Percentiles rank a stretch among this genome's conserved stretches.
Conservation (phyloP, 2,888 invertebrate genomes). For the Agrotis ipsilon region DNA sequence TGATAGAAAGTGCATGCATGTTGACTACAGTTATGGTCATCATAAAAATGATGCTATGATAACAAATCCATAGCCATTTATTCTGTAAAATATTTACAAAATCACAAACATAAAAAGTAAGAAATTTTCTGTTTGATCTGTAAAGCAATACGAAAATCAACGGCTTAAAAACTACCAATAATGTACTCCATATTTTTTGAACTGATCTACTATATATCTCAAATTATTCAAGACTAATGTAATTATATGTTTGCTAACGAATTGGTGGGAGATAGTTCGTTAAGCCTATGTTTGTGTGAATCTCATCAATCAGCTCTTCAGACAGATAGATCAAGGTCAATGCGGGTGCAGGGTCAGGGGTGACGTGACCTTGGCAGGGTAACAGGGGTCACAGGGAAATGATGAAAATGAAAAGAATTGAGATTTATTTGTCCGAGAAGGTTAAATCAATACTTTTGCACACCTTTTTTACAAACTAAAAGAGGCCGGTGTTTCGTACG, state of each 20-base stretch:
- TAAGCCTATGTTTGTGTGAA: slow-evolving; percentile 16
- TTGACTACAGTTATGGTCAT: no score
- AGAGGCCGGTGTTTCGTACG: no score
- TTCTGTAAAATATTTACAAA: no score
- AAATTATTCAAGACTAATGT: background rate
- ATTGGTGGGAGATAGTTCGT: background rate
- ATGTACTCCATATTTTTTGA: background rate
- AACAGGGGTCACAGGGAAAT: background rate
- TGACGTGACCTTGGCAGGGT: background rate
- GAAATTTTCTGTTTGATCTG: no score
- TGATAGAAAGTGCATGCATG: no score
- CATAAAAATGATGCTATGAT: no score
- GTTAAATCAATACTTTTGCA: no score
- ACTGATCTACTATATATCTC: background rate
- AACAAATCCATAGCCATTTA: no score
- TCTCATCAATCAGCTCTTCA: slow-evolving; percentile 41
- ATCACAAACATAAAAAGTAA: no score
- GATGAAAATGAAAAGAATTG: no score
- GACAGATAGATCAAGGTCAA: slow-evolving; percentile 43
- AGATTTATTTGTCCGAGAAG: no score
- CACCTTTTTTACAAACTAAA: no score
- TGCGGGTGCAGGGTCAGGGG: slow-evolving; percentile 13
- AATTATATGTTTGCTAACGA: background rate
- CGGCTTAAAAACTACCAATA: background rate
- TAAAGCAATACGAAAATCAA: background rate